Conservation (phyloP, 2,797 vertebrate species). For the Galagoides demidoff region DNA sequence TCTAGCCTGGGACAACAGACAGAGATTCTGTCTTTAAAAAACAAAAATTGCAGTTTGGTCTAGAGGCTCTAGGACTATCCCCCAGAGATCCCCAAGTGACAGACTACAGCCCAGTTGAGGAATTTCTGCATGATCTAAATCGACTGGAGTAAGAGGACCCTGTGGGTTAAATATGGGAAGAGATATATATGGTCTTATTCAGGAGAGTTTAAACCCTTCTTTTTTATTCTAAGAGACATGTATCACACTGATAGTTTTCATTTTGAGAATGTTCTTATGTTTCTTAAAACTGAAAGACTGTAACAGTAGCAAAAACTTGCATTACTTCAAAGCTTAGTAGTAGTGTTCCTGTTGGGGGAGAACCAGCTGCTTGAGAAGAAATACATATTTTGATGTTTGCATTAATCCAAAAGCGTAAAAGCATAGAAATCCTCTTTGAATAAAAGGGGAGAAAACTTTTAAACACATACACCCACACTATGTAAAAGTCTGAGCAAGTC, state of each 20-base stretch:
- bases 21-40: no score
- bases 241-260: not conserved
- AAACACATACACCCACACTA: not conserved
- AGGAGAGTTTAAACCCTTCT: not conserved
- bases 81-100: not conserved
- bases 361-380: constrained; percentile 14
- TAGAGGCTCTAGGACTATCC: not conserved
- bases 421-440: not conserved
- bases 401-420: constrained; percentile 23
- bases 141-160: not conserved
- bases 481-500: not conserved
- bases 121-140: not conserved
- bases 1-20: no score
- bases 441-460: constrained; percentile 2
- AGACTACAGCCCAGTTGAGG: not conserved
- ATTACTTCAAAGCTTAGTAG: constrained; percentile 7
- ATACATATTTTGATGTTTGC: not conserved
- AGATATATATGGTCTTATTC: not conserved
- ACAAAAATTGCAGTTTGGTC: no score
- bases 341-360: not conserved
- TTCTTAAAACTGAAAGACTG: constrained; percentile 16
- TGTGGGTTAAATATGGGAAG: not conserved
- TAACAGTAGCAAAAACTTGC: not conserved
- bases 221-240: constrained; percentile 19
- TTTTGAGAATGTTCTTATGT: constrained; percentile 28